These are phyloP conservation scores for Lomographa bimaculata DNA, from an alignment of 2,888 invertebrate genomes.

Conservation along the genomic window DNA sequence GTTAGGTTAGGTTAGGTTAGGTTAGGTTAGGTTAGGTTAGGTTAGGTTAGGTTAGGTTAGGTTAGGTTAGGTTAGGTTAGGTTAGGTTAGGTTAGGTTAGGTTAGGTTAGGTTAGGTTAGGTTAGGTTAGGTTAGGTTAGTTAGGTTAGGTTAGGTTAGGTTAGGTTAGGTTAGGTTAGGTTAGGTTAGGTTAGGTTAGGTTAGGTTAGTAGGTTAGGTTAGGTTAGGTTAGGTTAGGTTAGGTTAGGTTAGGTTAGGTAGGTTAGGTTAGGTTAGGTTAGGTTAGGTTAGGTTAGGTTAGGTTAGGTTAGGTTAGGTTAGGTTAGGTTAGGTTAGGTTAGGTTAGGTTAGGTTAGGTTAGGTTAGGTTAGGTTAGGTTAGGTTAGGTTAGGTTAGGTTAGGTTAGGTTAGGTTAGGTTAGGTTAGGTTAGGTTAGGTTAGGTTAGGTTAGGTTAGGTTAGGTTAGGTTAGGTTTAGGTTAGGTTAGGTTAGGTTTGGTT, in stretches of 20 bases:
- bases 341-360: conserved; percentile 17
- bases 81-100: conserved; percentile 13
- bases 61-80: conserved; percentile 16
- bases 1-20: conserved; percentile 17
- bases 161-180: conserved; percentile 14
- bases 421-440: conserved; percentile 14
- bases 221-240: conserved; percentile 13
- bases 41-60: conserved; percentile 13
- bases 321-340: conserved; percentile 18
- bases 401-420: conserved; percentile 7
- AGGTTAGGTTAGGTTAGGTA: conserved; percentile 16
- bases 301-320: conserved; percentile 20
- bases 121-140: conserved; percentile 14
- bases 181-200: conserved; percentile 14
- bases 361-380: conserved; percentile 9
- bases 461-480: conserved; percentile 28
- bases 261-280: conserved; percentile 6
- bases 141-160: conserved; percentile 10
- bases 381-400: conserved; percentile 10
- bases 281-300: conserved; percentile 14
- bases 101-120: conserved; percentile 12
- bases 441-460: conserved; percentile 17
- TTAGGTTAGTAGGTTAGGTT: conserved; percentile 15
- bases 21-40: conserved; percentile 13
- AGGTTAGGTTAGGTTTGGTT: conserved; percentile 16